Evolutionary conservation across 2,888 invertebrate genomes (phyloP).

Genomic region (Apeira syringaria): DNA sequence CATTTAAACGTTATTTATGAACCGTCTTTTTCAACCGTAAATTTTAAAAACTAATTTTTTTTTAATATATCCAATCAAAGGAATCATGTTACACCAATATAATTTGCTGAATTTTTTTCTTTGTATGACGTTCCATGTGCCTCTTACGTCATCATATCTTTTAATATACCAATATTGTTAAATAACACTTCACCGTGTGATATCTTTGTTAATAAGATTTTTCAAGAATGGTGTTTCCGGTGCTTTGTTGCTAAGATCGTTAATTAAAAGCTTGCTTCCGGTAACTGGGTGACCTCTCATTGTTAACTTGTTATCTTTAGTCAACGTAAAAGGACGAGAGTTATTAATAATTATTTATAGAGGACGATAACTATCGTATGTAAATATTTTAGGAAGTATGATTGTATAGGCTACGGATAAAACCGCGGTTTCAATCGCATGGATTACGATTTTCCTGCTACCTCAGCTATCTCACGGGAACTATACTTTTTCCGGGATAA

Average conservation of each 20-base stretch:
- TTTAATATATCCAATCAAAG: too few relatives aligned
- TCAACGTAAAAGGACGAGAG: constrained; percentile 1
- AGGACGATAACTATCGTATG: too few relatives aligned
- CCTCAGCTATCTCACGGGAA: too few relatives aligned
- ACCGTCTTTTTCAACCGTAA: too few relatives aligned
- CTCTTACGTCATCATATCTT: not conserved
- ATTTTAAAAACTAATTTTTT: too few relatives aligned
- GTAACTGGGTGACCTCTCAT: constrained; percentile 42
- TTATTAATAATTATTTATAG: not conserved
- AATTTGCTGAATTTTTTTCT: too few relatives aligned
- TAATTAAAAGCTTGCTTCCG: constrained; percentile 44
- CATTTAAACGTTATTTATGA: too few relatives aligned
- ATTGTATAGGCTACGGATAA: too few relatives aligned
- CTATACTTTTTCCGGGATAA: too few relatives aligned
- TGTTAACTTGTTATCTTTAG: constrained; percentile 22
- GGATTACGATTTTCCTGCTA: too few relatives aligned
- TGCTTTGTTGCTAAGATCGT: constrained; percentile 52
- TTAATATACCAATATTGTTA: constrained; percentile 43
- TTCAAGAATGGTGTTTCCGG: constrained; percentile 47
- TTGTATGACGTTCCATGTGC: not conserved
- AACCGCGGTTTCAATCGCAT: too few relatives aligned
- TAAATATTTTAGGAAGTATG: not conserved
- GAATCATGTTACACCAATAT: too few relatives aligned
- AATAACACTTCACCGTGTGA: constrained; percentile 44
- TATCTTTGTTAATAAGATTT: constrained; percentile 49